phyloP scores from a whole-genome alignment of 2,888 invertebrate genomes.

The Acanthosepion lycidas region DNA sequence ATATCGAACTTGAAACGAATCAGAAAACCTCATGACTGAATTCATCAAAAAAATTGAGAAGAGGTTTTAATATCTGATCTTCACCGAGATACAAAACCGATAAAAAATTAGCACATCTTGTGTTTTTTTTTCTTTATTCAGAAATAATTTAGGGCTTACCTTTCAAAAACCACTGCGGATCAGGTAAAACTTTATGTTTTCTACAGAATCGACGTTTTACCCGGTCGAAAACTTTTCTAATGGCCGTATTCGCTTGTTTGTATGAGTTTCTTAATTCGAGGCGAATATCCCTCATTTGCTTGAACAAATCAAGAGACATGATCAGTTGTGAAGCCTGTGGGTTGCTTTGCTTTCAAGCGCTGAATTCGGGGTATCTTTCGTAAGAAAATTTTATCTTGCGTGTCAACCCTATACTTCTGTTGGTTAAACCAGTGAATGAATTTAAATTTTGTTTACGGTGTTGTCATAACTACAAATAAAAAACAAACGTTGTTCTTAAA shows the following conservation, averaged over 20 bases:
- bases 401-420: neutral
- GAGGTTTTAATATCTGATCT: too few relatives aligned
- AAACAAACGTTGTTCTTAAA: neutral
- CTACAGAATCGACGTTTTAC: neutral
- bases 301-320: neutral
- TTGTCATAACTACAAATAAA: neutral
- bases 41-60: too few relatives aligned
- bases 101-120: too few relatives aligned
- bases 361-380: neutral
- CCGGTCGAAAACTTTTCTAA: neutral
- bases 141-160: neutral
- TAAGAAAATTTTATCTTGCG: neutral
- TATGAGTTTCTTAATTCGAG: neutral
- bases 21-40: too few relatives aligned
- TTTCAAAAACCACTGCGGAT: neutral
- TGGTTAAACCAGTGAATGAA: neutral
- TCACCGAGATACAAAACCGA: too few relatives aligned
- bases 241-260: neutral
- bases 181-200: neutral
- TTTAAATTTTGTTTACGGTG: neutral
- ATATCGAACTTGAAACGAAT: too few relatives aligned
- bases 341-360: neutral
- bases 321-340: neutral
- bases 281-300: neutral
- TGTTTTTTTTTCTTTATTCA: too few relatives aligned